Evolutionary conservation across 1,140 invertebrate species (phyloP).

Genomic region (Temnothorax curvispinosus): DNA sequence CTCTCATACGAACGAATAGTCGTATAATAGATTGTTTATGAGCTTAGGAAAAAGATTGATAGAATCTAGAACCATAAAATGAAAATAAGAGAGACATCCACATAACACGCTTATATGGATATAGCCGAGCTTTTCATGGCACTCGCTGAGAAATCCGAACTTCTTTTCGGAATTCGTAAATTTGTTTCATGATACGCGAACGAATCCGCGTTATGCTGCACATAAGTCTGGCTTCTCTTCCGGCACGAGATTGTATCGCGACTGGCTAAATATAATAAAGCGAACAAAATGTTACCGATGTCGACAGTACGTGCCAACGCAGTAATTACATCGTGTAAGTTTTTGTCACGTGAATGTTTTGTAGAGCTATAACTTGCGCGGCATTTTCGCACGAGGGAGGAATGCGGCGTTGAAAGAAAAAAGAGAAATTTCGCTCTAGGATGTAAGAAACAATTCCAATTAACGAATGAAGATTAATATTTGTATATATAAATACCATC

Average conservation of each 20-base stretch:
- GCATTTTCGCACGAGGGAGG: constrained; percentile 16
- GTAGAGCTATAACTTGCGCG: background rate
- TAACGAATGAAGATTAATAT: constrained; percentile 1
- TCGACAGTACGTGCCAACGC: background rate
- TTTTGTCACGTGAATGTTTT: constrained; percentile 24
- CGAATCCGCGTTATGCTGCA: background rate
- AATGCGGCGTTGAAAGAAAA: background rate
- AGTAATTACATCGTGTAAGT: background rate
- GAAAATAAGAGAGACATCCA: background rate
- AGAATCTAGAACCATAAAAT: background rate
- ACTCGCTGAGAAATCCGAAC: background rate
- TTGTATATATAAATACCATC: constrained; percentile 17
- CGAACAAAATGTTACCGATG: background rate
- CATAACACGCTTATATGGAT: background rate
- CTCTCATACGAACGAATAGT: background rate
- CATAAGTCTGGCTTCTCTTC: constrained; percentile 19
- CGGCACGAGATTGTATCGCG: constrained; percentile 6
- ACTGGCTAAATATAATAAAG: constrained; percentile 20
- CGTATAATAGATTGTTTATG: background rate
- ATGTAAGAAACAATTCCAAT: background rate
- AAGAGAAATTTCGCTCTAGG: background rate
- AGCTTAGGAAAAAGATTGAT: background rate
- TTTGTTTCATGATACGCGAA: constrained; percentile 11
- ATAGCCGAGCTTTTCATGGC: background rate
- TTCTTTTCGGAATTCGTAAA: constrained; percentile 6